Evolutionary conservation across 2,888 invertebrate species (phyloP), one percentile per base, ranked within the genome.

Genomic region (Drosophila kambysellisi): DNA sequence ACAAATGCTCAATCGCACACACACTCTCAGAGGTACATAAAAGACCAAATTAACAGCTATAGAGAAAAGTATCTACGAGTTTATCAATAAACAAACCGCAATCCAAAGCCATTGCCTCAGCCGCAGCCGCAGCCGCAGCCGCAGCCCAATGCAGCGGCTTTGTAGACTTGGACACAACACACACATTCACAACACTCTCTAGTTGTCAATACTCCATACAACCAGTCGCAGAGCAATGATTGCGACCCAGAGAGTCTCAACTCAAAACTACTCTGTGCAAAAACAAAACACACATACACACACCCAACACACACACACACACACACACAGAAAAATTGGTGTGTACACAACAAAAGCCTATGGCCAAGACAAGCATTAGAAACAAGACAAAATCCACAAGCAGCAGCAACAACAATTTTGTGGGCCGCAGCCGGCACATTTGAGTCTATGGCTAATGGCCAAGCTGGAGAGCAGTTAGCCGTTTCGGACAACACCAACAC

Each of bases 41-140:
- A 87, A 80, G 87, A 87, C 87, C 83, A 90, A 88, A 88, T 91
- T 88, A 91, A 90, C 90, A 88, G 86, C 83, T 89, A 89, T 79
- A 70, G 79, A 81, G 77, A 73, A 82, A 79, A 84, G 72, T 84
- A 84, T 83, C 80, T 81, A 81, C 70, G 81, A 78, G 82, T 82
- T 86, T 82, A 87, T 89, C 89, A 89, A 83, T 89, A 88, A 85
- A 80, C 81, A 82, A 89, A 86, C 88, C 79, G 83, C 84, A 83
- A 79, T 74, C 78, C 76, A 75, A 70, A 70, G 76, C 60, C 73
- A 57, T 57, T 57, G 57, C 43, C 57, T 43, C 66, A 76, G 78
- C 46, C 63, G 62, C 76, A 72, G 73, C 84, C 80, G 62, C 76
- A 78, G 57, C 43, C 57, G 32, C 66, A 76, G 78, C 46, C 63